phyloP scores from a whole-genome alignment of 2,888 invertebrate species.

The Standfussiana lucernea region DNA sequence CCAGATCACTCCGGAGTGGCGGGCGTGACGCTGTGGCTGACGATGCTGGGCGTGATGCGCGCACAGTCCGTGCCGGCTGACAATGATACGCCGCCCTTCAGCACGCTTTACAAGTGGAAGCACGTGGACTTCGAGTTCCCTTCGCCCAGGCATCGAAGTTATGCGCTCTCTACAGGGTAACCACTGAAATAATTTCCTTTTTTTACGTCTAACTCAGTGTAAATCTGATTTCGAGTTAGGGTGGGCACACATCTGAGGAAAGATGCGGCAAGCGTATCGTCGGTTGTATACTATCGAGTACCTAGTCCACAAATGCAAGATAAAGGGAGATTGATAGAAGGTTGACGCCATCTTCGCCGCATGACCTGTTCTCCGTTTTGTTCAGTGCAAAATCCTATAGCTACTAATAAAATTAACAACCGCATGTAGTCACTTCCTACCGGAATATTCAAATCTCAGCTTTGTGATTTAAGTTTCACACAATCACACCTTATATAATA shows the following conservation, averaged over 20 bases:
- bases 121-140: conserved; percentile 94
- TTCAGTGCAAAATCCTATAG: not conserved
- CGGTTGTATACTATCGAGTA: not conserved
- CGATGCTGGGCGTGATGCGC: conserved; percentile 86
- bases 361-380: not conserved
- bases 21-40: conserved; percentile 87
- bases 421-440: not conserved
- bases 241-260: not conserved
- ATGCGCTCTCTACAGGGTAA: conserved; percentile 91
- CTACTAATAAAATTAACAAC: not conserved
- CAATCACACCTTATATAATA: not conserved
- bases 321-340: no score
- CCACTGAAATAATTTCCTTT: not conserved
- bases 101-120: conserved; percentile 93
- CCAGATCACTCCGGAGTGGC: conserved; percentile 76
- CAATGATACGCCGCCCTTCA: conserved; percentile 89
- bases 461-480: not conserved
- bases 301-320: not conserved
- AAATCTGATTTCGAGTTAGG: not conserved
- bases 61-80: conserved; percentile 84
- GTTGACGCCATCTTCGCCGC: not conserved
- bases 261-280: not conserved
- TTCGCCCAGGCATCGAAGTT: conserved; percentile 88
- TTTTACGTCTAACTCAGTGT: not conserved
- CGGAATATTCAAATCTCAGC: not conserved